phyloP scores from a whole-genome alignment of 2,888 invertebrate genomes.

The Chrysolina americana region DNA sequence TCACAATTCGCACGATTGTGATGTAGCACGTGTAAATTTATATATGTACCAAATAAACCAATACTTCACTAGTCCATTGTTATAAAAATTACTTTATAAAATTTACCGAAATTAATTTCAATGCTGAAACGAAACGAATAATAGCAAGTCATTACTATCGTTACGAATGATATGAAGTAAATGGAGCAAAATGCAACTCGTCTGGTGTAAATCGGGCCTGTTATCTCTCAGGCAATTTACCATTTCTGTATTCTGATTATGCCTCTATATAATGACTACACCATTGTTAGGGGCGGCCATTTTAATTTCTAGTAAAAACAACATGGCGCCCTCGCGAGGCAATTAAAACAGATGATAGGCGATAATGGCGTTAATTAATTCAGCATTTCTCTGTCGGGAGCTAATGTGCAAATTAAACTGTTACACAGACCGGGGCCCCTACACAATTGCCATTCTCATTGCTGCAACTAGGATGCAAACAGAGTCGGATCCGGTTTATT shows the following conservation, averaged over 20 bases:
- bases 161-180: constrained; percentile 20
- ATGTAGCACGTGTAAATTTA: no score
- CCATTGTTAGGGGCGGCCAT: constrained; percentile 70
- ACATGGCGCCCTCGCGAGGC: constrained; percentile 70
- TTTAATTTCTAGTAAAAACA: constrained; percentile 71
- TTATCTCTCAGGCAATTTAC: constrained; percentile 70
- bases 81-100: no score
- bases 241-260: constrained; percentile 70
- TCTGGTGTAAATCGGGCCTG: constrained; percentile 64
- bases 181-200: constrained; percentile 41
- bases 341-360: constrained; percentile 72
- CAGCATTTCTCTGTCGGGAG: constrained; percentile 70
- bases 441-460: constrained; percentile 53
- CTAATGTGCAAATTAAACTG: constrained; percentile 72
- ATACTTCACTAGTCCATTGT: no score
- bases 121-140: constrained; percentile 1
- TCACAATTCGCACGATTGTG: no score
- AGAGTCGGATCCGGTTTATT: constrained; percentile 34
- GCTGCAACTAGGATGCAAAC: constrained; percentile 39
- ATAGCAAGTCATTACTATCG: constrained; percentile 12
- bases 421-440: constrained; percentile 67
- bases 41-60: no score
- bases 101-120: neutral
- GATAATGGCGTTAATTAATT: constrained; percentile 72
- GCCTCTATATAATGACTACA: constrained; percentile 69